Percentiles rank a stretch among this genome's conserved stretches.
Evolutionary conservation across 2,113 vertebrate genomes (phyloP).

Genomic region (Scopus umbretta): DNA sequence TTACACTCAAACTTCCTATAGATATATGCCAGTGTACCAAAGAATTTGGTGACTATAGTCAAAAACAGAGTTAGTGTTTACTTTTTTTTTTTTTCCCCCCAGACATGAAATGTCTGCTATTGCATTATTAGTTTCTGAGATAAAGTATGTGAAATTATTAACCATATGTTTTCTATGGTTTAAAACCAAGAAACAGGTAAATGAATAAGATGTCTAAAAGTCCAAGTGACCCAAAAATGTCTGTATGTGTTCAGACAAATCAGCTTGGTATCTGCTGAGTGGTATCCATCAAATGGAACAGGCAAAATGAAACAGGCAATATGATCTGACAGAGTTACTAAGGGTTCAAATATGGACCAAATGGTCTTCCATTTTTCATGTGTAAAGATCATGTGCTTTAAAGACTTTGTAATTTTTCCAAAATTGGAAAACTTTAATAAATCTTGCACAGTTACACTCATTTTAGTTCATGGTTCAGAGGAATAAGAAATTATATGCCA

Average conservation of each 20-base stretch:
- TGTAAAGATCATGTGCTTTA: not conserved
- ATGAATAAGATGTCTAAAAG: not conserved
- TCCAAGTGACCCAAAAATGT: not conserved
- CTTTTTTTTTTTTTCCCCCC: too few species aligned
- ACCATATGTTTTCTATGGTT: not conserved
- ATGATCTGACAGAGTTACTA: not conserved
- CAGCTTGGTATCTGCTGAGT: not conserved
- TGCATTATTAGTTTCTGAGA: not conserved
- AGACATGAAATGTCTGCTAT: not conserved
- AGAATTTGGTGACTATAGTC: not conserved
- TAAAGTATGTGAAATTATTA: not conserved
- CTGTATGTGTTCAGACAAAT: not conserved
- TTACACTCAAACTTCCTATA: not conserved
- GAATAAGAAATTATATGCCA: not conserved
- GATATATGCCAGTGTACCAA: not conserved
- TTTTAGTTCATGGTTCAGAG: not conserved
- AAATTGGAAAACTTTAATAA: not conserved
- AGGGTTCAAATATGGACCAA: not conserved
- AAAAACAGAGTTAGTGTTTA: not conserved
- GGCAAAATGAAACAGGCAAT: not conserved
- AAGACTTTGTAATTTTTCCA: not conserved
- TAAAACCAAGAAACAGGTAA: not conserved
- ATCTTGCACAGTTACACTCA: not conserved
- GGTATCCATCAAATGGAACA: not conserved
- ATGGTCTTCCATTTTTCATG: not conserved